Base-by-base conservation (phyloP, 1,140 invertebrate species). In the Dendrolimus kikuchii region DNA sequence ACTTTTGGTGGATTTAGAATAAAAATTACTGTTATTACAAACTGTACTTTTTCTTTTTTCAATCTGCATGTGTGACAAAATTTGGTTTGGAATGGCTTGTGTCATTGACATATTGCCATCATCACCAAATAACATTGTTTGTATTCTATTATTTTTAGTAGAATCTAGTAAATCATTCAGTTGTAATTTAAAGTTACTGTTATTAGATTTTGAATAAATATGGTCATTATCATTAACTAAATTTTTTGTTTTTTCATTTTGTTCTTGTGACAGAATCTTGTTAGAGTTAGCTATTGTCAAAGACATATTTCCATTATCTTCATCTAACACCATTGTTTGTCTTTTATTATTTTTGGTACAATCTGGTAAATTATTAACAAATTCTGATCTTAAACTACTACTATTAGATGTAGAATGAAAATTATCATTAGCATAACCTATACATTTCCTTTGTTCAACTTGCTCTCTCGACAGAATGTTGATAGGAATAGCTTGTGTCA, bases 401-500 rank as follows among this genome's bases (percentile, higher is more conserved):
- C 3, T 23, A 23, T 23, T n/a, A n/a, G n/a, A n/a, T n/a, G n/a
- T 23, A 2, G 23, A 23, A 23, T 23, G n/a, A 9, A 45, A 2
- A 10, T 45, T 2, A 8, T 5, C 43, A 5, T 5, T n/a, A 9
- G 6, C 43, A n/a, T 45, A n/a, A 5, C 5, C n/a, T n/a, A 9
- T n/a, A 10, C 3, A 1, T 8, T 9, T 45, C 2, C 5, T 8
- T 8, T 45, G 6, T 5, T 10, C 5, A n/a, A n/a, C n/a, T 45
- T 5, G 7, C n/a, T 45, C 43, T 7, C 2, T 1, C 2, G 23
- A 3, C n/a, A 45, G n/a, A 3, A 45, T 45, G 0, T 7, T 45
- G 43, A 2, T 45, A 10, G 49, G 7, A 8, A 51, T 6, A 7
- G 40, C 36, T 52, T 46, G 51, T 6, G 51, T 58, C 10, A 53